Base-by-base conservation (phyloP, 2,113 vertebrate species). In the Nothoprocta perdicaria region DNA sequence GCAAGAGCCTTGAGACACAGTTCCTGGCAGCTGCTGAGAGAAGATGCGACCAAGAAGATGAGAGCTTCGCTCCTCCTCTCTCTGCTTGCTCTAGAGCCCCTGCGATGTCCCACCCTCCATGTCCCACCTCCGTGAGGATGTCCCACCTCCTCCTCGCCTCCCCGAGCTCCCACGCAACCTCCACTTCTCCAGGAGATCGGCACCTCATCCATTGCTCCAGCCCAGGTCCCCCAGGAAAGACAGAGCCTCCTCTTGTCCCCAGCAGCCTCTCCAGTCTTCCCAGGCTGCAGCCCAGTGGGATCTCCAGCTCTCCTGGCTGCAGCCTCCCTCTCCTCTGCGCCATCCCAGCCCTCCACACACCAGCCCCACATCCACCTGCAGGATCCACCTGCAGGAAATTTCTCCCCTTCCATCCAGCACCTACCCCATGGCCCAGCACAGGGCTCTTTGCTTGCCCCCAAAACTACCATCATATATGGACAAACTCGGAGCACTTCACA, bases 361-460 rank as follows among this genome's bases (percentile, higher is more conserved):
- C 53, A 55, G 53, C 53, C 53, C 53, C 35, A 38, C 35, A 38
- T 38, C 35, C 35, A 38, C 35, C 35, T 38, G 35, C 35, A 38
- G 35, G 35, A 38, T 38, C 38, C 33, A 65, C 26, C 62, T 9
- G 7, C 71, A 69, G 46, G 89, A 79, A 81, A 69, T 43, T 26
- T 31, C 4, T 45, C 55, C 57, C n/a, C 29, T 1, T 9, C 41
- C 0, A 0, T 26, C 4, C 53, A 35, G 22, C 27, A 12, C 58
- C 7, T 22, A 62, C 45, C 84, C 46, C 29, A 8, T 48, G 53
- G 17, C 81, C 86, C 48, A 29, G 48, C 0, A 5, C 23, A 1
- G 1, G 33, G 40, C 75, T 72, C 62, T 84, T 78, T 1, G 1
- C 53, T 0, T 0, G 31, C 55, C 76, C 50, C 68, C 38, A 77